Conservation (phyloP, 2,888 invertebrate species). For the Dicranocentrus wangi region DNA sequence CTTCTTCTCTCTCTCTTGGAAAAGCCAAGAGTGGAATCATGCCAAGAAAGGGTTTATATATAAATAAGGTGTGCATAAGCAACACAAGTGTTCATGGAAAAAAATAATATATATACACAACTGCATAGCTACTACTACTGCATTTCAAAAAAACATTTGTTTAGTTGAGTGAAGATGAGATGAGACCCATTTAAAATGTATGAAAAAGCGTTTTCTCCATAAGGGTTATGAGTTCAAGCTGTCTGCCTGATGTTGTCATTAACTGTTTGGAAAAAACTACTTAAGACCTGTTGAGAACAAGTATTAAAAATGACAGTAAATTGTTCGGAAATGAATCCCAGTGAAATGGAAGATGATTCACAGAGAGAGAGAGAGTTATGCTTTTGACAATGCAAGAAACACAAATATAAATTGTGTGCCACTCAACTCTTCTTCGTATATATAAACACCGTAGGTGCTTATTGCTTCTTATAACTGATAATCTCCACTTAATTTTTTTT, state of each 20-base stretch:
- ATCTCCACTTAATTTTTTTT: constrained; percentile 39
- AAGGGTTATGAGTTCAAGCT: constrained; percentile 40
- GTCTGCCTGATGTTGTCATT: constrained; percentile 40
- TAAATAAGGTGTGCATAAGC: not conserved
- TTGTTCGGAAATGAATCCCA: constrained; percentile 20
- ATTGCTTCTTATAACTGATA: too few species aligned
- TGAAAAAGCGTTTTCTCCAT: not conserved
- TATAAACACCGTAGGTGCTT: too few species aligned
- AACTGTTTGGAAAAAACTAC: constrained; percentile 45
- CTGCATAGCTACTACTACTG: too few species aligned
- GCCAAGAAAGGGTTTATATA: too few species aligned
- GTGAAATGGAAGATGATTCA: constrained; percentile 31
- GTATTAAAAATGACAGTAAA: constrained; percentile 52
- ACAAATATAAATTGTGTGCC: too few species aligned
- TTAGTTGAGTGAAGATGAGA: not conserved
- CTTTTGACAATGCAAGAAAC: too few species aligned
- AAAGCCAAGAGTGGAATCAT: too few species aligned
- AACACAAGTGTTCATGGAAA: not conserved
- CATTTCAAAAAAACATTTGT: too few species aligned
- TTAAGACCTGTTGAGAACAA: constrained; percentile 38
- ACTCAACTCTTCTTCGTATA: too few species aligned
- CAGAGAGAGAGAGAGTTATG: not conserved
- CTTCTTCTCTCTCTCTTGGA: too few species aligned
- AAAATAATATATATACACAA: too few species aligned
- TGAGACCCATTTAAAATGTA: not conserved